Conservation (phyloP, 2,888 invertebrate species). For the Cacoxenus indagator region DNA sequence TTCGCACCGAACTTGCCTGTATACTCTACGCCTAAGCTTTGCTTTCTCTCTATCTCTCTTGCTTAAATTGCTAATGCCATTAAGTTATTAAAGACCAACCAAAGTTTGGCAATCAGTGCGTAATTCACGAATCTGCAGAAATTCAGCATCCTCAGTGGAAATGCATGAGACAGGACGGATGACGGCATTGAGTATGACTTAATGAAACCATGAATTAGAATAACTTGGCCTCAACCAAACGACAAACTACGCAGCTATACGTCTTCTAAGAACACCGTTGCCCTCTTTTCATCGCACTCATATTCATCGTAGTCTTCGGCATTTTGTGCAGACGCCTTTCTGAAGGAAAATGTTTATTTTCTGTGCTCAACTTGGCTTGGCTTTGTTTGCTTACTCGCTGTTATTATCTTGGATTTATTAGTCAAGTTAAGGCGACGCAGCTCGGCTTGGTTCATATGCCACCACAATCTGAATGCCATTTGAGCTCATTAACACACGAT, state of each 20-base stretch:
- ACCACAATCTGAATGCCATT: slow-evolving; percentile 56
- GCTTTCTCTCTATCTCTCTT: slow-evolving; percentile 16
- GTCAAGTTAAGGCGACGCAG: no score
- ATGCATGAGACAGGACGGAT: not conserved
- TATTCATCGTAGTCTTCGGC: not conserved
- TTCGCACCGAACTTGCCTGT: not conserved
- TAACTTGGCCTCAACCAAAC: slow-evolving; percentile 41
- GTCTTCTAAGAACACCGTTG: not conserved
- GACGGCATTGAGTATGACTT: slow-evolving; percentile 39
- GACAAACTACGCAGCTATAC: not conserved
- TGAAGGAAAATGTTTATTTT: slow-evolving; percentile 50
- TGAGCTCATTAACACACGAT: slow-evolving; percentile 61
- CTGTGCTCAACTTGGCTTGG: slow-evolving; percentile 33
- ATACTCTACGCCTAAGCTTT: not conserved
- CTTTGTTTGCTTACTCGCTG: slow-evolving; percentile 5
- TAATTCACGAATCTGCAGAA: slow-evolving; percentile 31
- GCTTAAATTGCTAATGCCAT: slow-evolving; percentile 50
- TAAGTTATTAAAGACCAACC: slow-evolving; percentile 56
- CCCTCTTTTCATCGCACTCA: not conserved
- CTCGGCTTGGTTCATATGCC: not conserved
- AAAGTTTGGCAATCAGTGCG: slow-evolving; percentile 54
- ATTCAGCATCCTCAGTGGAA: not conserved
- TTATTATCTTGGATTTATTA: no score
- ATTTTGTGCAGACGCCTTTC: not conserved
- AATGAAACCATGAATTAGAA: slow-evolving; percentile 58